Evolutionary conservation across 2,113 vertebrate genomes (phyloP), one percentile per base, ranked within the genome.

Genomic region (Vidua macroura): DNA sequence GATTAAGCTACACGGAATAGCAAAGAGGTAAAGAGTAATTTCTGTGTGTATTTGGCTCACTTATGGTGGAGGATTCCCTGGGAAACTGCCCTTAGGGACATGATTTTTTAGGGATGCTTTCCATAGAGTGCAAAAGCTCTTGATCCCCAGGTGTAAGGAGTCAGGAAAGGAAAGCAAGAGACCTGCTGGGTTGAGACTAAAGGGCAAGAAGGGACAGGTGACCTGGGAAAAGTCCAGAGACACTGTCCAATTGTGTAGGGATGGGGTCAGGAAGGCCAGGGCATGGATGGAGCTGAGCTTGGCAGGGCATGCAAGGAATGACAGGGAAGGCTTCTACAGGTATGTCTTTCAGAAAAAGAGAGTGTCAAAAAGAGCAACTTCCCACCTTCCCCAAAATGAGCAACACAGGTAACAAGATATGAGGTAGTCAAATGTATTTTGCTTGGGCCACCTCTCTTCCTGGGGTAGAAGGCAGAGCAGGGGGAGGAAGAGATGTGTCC

Each of bases 1-100:
- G 0, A 1, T 16, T 33, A 59, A 59, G 33, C 30, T n/a, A 17
- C 14, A 3, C 1, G 0, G 68, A 73, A 31, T 22, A 48, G 20
- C 37, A 52, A 52, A 35, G 48, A 74, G 12, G 12, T 4, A 62
- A 68, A 73, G 6, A n/a, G 41, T 25, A 31, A 39, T 2, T 48
- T 5, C 27, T 81, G 35, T 70, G 15, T 35, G 7, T 37, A 8
- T 63, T 75, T 67, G 10, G 28, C 39, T 30, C 24, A n/a, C 10
- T 56, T 66, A 2, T 2, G 25, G 8, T 33, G 25, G 6, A 60
- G 23, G 19, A 53, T 16, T 24, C 27, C 9, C 13, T 28, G 16
- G 39, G 20, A 68, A 53, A 39, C 24, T 46, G 13, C 6, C 4
- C 5, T 14, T 15, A 66, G 21, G 43, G 5, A 37, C 9, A 39